Conservation (phyloP, 1,140 invertebrate genomes). For the Gerris buenoi region DNA sequence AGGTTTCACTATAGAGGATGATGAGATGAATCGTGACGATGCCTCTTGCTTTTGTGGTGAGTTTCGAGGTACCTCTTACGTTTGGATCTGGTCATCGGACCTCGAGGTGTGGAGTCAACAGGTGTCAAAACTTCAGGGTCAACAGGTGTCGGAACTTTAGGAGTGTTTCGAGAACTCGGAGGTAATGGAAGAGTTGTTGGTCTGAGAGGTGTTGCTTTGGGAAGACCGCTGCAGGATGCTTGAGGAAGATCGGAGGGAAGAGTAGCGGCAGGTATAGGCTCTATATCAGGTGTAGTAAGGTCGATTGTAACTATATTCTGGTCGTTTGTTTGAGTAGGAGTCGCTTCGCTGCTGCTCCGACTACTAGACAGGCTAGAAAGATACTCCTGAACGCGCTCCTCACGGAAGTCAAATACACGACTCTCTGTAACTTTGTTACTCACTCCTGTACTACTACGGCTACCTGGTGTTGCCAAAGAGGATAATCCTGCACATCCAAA, state of each 20-base stretch:
- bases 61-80: constrained; percentile 16
- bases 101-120: constrained; percentile 2
- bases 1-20: not conserved
- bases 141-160: too few relatives aligned
- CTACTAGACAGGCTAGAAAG: constrained; percentile 34
- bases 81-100: constrained; percentile 21
- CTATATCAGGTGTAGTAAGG: not conserved
- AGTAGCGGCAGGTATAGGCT: not conserved
- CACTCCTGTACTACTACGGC: constrained; percentile 11
- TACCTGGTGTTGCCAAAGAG: constrained; percentile 25
- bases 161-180: not conserved
- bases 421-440: constrained; percentile 21
- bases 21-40: constrained; percentile 5
- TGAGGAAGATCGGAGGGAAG: constrained; percentile 8
- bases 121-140: not conserved
- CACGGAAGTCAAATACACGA: constrained; percentile 37
- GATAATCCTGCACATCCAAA: constrained; percentile 25
- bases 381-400: constrained; percentile 38
- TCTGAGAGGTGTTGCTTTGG: not conserved
- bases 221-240: constrained; percentile 1
- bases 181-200: not conserved
- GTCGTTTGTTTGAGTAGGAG: not conserved
- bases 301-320: not conserved
- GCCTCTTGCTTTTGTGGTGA: constrained; percentile 9
- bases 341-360: constrained; percentile 23